Evolutionary conservation across 2,888 invertebrate species (phyloP).

Genomic region (Oconnorella tubifera): DNA sequence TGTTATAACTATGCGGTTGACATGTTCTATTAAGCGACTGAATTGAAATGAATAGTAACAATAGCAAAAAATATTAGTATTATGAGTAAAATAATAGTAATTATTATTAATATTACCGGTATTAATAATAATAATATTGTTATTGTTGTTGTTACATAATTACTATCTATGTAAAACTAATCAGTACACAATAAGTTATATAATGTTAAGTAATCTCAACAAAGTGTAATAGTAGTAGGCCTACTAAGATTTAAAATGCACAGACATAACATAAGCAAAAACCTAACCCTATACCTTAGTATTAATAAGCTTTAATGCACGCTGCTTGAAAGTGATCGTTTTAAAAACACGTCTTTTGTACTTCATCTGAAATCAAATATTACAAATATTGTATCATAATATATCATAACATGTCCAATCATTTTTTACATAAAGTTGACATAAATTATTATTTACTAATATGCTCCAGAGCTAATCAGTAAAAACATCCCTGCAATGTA

Average conservation of each 20-base stretch:
- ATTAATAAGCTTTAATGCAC: constrained; percentile 90
- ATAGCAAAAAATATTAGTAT: too few relatives aligned
- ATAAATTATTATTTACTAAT: too few relatives aligned
- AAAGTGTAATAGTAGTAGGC: not conserved
- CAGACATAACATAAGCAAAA: not conserved
- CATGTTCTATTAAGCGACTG: too few relatives aligned
- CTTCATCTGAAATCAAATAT: constrained; percentile 71
- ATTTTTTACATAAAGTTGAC: too few relatives aligned
- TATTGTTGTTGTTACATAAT: not conserved
- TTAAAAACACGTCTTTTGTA: constrained; percentile 98
- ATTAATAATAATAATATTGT: not conserved
- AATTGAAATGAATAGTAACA: too few relatives aligned
- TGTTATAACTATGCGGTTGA: too few relatives aligned
- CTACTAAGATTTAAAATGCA: not conserved
- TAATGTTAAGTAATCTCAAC: not conserved
- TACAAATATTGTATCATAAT: not conserved
- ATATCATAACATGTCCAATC: not conserved
- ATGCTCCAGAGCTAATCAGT: too few relatives aligned
- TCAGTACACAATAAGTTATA: not conserved
- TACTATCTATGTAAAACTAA: not conserved
- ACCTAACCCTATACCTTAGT: constrained; percentile 60
- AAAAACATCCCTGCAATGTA: not conserved
- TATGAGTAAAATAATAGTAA: not conserved
- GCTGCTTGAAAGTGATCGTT: constrained; percentile 85
- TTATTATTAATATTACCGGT: not conserved